Evolutionary conservation across 1,140 invertebrate species (phyloP).

Genomic region (Calliphora vicina): DNA sequence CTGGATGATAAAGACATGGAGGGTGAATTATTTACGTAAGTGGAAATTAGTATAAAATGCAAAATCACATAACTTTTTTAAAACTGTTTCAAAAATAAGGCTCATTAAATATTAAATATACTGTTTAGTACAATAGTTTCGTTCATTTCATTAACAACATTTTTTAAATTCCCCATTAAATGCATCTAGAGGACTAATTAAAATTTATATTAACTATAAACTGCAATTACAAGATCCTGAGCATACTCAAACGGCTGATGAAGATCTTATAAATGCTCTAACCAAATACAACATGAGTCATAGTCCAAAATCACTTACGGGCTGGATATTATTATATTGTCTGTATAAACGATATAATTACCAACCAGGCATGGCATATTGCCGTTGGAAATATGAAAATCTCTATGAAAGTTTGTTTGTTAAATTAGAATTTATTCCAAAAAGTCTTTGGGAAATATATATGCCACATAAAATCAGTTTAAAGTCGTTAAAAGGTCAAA

Average conservation of each 20-base stretch:
- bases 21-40: conserved; percentile 19
- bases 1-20: neutral
- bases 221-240: neutral
- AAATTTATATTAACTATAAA: conserved; percentile 36
- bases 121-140: no score
- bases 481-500: neutral
- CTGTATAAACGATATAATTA: conserved; percentile 28
- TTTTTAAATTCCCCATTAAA: no score
- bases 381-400: conserved; percentile 37
- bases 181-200: neutral
- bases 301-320: neutral
- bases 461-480: neutral
- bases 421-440: neutral
- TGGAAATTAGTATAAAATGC: neutral
- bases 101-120: no score
- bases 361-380: conserved; percentile 30
- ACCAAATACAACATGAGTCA: neutral
- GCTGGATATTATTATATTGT: conserved; percentile 37
- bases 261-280: neutral
- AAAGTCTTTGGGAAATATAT: conserved; percentile 20
- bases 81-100: no score
- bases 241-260: neutral
- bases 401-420: neutral
- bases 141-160: no score
- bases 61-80: no score